Evolutionary conservation across 1,140 invertebrate species (phyloP).

Genomic region (Glossosoma conforme): DNA sequence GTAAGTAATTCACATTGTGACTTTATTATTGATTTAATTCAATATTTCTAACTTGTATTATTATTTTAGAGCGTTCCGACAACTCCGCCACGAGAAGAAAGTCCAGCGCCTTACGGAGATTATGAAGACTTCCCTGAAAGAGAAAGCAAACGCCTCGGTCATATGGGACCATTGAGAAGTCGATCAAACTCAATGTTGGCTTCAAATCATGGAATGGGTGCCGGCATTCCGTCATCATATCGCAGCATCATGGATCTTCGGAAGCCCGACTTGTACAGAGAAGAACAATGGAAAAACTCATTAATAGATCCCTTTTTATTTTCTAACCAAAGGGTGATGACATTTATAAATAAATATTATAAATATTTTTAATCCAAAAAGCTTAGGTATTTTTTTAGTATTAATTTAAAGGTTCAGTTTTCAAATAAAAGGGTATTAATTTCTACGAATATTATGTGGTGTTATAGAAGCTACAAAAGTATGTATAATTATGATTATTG

Average conservation of each 20-base stretch:
- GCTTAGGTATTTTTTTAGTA: background rate
- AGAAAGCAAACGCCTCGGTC: conserved; percentile 19
- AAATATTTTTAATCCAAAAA: background rate
- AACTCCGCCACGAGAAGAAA: conserved; percentile 33
- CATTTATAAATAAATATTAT: conserved; percentile 8
- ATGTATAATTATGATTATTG: too few relatives aligned
- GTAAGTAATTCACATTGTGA: conserved; percentile 39
- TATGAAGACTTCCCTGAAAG: conserved; percentile 19
- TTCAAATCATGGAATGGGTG: conserved; percentile 16
- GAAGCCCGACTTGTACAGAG: conserved; percentile 36
- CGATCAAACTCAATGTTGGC: conserved; percentile 30
- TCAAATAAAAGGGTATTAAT: too few relatives aligned
- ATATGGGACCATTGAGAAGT: conserved; percentile 28
- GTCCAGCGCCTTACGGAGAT: conserved; percentile 27
- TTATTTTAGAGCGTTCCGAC: conserved; percentile 34
- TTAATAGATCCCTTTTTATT: conserved; percentile 27
- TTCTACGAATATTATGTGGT: too few relatives aligned
- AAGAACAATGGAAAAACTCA: conserved; percentile 23
- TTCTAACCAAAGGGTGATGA: conserved; percentile 29
- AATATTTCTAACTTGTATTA: background rate
- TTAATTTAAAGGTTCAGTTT: background rate
- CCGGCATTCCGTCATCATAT: conserved; percentile 18
- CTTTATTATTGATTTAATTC: background rate
- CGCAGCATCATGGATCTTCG: conserved; percentile 39
- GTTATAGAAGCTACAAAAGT: too few relatives aligned